Evolutionary conservation across 92 coral and sea anemone species (phyloP), one percentile per base, ranked within the genome.

Genomic region (Diadumene lineata): DNA sequence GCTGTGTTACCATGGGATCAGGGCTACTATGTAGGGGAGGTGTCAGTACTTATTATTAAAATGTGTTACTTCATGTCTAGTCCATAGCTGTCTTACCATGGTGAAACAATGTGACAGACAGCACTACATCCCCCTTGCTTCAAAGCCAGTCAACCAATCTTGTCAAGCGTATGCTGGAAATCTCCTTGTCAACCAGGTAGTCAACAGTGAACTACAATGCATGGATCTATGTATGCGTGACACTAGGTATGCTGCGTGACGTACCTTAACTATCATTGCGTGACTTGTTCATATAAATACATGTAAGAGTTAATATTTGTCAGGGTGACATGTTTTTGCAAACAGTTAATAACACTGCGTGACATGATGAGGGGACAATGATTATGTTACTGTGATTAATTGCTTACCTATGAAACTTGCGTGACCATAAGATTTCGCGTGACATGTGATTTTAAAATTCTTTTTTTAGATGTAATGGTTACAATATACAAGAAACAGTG

Each of bases 201-300:
- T 72, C 31, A 10, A 22, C 31, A 72, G 53, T 32, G 77, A 72
- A 16, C 64, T 72, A 25, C 77, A 72, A 9, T 72, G 77, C 11
- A 72, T 57, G 50, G 77, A 72, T 33, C 28, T 31, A 2, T 72
- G 77, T 34, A 38, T 72, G 77, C 62, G 77, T 21, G 65, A 72
- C 50, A 19, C 31, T 19, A 72, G 77, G 77, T 72, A 56, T 23
- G n/a, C n/a, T n/a, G 75, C 50, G 58, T 53, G 58, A 53, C 58
- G 2, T 44, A 44, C 51, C 9, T 9, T 17, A 44, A 44, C 6
- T 38, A 4, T 38, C 48, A 38, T 38, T 6, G 48, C 48, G 48
- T 38, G 48, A 38, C 13, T 38, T 38, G n/a, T n/a, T n/a, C n/a
- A n/a, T n/a, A n/a, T n/a, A n/a, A n/a, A n/a, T n/a, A n/a, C n/a